These are phyloP conservation scores for Cynopterus brachyotis DNA, from an alignment of 2,113 vertebrate genomes.

Conservation along the genomic window DNA sequence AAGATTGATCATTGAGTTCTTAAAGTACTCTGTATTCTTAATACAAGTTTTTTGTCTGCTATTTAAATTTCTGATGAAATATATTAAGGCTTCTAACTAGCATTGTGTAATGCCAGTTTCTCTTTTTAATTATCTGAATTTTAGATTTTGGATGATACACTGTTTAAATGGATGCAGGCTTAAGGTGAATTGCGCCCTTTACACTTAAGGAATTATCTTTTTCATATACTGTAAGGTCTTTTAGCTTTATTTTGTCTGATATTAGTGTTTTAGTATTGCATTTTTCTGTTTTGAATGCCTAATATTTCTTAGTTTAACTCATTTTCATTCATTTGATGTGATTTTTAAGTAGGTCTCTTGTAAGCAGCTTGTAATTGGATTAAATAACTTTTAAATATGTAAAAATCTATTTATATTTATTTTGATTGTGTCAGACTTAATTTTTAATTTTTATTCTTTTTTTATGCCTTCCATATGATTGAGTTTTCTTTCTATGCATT, in stretches of 20 bases:
- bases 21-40: background rate
- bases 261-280: background rate
- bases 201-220: background rate
- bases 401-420: background rate
- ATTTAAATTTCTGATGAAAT: background rate
- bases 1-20: background rate
- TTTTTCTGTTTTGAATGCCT: background rate
- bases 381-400: background rate
- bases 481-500: slow-evolving; percentile 6
- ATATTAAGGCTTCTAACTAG: background rate
- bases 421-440: background rate
- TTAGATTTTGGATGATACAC: background rate
- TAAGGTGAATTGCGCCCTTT: background rate
- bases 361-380: background rate
- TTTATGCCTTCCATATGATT: background rate
- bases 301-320: background rate
- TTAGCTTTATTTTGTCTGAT: background rate
- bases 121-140: background rate
- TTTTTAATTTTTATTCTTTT: background rate
- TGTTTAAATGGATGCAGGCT: background rate
- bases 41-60: background rate
- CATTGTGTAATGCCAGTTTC: background rate
- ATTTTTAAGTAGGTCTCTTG: background rate
- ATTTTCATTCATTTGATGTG: background rate
- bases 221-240: background rate